A percentile compares a stretch with the other conserved stretches of the same genome.
phyloP scores from a whole-genome alignment of 2,888 invertebrate species.

The Tanaodytes sp. region DNA sequence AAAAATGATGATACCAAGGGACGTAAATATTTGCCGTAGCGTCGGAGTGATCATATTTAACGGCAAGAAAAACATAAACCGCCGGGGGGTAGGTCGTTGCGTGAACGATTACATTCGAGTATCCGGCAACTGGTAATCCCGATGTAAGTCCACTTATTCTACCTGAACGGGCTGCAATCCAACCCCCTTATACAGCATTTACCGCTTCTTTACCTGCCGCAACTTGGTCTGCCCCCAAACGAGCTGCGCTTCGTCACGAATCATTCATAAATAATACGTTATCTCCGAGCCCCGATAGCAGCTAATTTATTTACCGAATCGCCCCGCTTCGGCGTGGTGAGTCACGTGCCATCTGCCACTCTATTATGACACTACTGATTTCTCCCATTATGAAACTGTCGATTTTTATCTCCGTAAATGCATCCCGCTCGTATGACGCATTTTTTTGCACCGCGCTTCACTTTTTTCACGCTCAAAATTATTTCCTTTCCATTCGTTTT shows the following conservation, averaged over 20 bases:
- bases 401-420: constrained; percentile 27
- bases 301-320: constrained; percentile 71
- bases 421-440: neutral
- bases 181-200: constrained; percentile 56
- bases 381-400: constrained; percentile 22
- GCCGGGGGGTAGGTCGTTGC: constrained; percentile 19
- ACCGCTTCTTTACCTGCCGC: constrained; percentile 59
- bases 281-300: constrained; percentile 63
- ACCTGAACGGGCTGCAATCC: constrained; percentile 59
- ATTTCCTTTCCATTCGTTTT: too few relatives aligned
- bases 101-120: constrained; percentile 35
- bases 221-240: constrained; percentile 45
- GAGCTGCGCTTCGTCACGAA: constrained; percentile 63
- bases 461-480: too few relatives aligned
- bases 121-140: constrained; percentile 34
- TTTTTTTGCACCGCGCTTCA: too few relatives aligned
- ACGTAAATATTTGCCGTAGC: constrained; percentile 5
- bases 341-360: constrained; percentile 72
- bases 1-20: neutral
- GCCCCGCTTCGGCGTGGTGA: constrained; percentile 59
- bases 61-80: constrained; percentile 27
- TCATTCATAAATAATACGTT: constrained; percentile 64
- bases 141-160: constrained; percentile 63
- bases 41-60: constrained; percentile 25
- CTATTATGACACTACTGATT: constrained; percentile 64